Base-by-base conservation (phyloP, 1,140 invertebrate genomes). In the Caenorhabditis inopinata region DNA sequence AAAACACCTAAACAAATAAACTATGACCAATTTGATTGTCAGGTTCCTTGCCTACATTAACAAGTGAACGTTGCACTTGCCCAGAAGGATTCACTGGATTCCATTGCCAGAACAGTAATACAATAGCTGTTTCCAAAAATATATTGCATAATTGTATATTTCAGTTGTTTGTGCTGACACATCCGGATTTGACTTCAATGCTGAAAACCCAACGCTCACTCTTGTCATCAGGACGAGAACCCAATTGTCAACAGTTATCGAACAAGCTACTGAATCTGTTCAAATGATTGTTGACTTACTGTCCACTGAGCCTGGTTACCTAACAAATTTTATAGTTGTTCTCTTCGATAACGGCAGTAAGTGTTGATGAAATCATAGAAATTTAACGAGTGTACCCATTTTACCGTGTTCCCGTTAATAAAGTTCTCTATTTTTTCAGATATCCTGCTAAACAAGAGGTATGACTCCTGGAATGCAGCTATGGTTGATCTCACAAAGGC, bases 341-440 rank as follows among this genome's bases (percentile, higher is more conserved):
- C 62, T 78, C 5, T 83, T 83, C 53, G 83, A 82, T 51, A 75
- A 79, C 47, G 38, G 77, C 18, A 77, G 81, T 82, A 21, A 53
- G 78, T 77, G 1, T 18, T 18, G 9, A n/a, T 14, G 21, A 35
- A 73, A 38, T 7, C 38, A 42, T n/a, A 29, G 6, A 74, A 45
- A 58, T 32, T n/a, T 12, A 46, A n/a, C 0, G 4, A 6, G 25
- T n/a, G n/a, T n/a, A n/a, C n/a, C n/a, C n/a, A n/a, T n/a, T n/a
- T n/a, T n/a, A n/a, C n/a, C n/a, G n/a, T n/a, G n/a, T n/a, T n/a
- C n/a, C n/a, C n/a, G n/a, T n/a, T n/a, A n/a, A n/a, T n/a, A n/a
- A n/a, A n/a, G n/a, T n/a, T n/a, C n/a, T n/a, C n/a, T n/a, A 42
- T 42, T 42, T 38, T 68, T 68, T 14, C 53, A 42, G 62, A 79